phyloP scores from a whole-genome alignment of 2,113 vertebrate species.

The Ceyx margarethae region DNA sequence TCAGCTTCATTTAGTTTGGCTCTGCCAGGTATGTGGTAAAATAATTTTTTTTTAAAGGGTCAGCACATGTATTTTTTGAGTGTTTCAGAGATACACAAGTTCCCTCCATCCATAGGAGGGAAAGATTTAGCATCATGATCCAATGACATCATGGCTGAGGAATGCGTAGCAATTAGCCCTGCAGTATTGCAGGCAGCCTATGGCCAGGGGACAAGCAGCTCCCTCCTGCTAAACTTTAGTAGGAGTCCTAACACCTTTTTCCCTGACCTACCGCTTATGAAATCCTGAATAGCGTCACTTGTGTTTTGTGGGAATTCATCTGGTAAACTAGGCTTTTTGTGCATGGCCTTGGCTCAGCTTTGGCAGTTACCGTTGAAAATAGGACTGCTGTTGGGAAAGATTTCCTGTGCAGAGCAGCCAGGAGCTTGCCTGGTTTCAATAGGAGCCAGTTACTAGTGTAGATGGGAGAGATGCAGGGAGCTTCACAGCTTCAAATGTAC shows the following conservation, averaged over 20 bases:
- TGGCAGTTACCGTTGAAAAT: neutral
- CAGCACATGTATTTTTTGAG: conserved; percentile 62
- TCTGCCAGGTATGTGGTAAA: conserved; percentile 57
- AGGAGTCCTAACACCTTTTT: conserved; percentile 58
- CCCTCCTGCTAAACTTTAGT: conserved; percentile 52
- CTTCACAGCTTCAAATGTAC: neutral
- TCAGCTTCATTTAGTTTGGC: conserved; percentile 79
- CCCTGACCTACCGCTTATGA: conserved; percentile 59
- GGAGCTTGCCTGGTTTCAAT: conserved; percentile 31
- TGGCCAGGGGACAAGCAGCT: conserved; percentile 49
- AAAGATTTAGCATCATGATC: conserved; percentile 41
- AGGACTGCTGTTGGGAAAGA: conserved; percentile 36
- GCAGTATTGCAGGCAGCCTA: conserved; percentile 53
- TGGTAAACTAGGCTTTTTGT: conserved; percentile 51
- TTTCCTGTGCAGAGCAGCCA: neutral
- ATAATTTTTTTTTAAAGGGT: conserved; percentile 51
- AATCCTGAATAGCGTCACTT: conserved; percentile 53
- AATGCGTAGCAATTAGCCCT: conserved; percentile 76
- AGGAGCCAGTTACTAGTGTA: neutral
- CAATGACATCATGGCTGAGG: conserved; percentile 69
- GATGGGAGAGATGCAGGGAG: conserved; percentile 10
- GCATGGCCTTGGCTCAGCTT: conserved; percentile 1
- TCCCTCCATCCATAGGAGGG: conserved; percentile 52
- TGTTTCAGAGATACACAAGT: conserved; percentile 48
- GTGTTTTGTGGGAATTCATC: conserved; percentile 46